Evolutionary conservation across 2,797 vertebrate genomes (phyloP).

Genomic region (Hydrophis major): DNA sequence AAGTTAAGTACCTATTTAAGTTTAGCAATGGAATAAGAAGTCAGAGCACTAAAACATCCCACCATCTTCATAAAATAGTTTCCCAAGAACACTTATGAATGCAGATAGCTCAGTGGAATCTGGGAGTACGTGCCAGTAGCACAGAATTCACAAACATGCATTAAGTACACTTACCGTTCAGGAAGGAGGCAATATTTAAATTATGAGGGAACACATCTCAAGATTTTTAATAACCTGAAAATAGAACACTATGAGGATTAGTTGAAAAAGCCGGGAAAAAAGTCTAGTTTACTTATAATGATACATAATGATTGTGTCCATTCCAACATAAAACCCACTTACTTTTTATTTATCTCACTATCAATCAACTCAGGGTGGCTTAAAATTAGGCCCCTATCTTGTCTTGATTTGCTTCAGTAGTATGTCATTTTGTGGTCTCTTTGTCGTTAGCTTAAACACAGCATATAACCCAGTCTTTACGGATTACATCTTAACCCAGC

Average conservation of each 20-base stretch:
- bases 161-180: not conserved
- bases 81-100: not conserved
- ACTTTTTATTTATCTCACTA: not conserved
- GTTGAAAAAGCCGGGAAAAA: not conserved
- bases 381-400: not conserved
- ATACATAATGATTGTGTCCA: not conserved
- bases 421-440: not conserved
- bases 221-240: not conserved
- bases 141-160: not conserved
- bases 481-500: not conserved
- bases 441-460: not conserved
- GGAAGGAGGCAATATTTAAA: not conserved
- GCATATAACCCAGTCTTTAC: not conserved
- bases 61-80: not conserved
- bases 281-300: not conserved
- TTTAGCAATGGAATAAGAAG: not conserved
- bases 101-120: not conserved
- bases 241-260: not conserved
- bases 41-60: not conserved
- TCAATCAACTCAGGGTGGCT: not conserved
- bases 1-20: not conserved
- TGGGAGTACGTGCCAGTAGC: not conserved
- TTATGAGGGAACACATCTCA: not conserved
- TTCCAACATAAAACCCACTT: not conserved
- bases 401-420: not conserved